Evolutionary conservation across 2,888 invertebrate genomes (phyloP).

Genomic region (Nomada goodeniana): DNA sequence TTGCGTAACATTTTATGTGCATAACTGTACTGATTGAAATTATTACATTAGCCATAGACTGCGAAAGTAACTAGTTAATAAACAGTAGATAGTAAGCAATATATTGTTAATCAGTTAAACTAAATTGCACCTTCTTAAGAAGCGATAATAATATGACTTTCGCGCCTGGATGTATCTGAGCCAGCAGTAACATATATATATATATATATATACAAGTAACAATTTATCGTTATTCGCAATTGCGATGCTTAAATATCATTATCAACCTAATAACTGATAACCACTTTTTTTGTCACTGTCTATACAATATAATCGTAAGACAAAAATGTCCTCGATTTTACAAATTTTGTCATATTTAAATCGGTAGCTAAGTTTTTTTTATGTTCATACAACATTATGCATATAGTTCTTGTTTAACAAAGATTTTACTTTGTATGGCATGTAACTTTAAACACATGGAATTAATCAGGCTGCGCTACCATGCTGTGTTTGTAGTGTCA

Average conservation of each 20-base stretch:
- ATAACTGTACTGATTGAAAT: constrained; percentile 8
- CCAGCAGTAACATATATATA: constrained; percentile 53
- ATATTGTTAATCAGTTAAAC: constrained; percentile 47
- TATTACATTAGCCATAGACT: not conserved
- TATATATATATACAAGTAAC: constrained; percentile 34
- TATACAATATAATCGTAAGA: constrained; percentile 47
- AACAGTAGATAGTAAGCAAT: constrained; percentile 36
- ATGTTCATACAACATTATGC: constrained; percentile 22
- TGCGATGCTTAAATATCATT: constrained; percentile 51
- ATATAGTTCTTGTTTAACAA: constrained; percentile 3
- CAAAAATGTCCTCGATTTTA: constrained; percentile 50
- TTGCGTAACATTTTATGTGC: constrained; percentile 1
- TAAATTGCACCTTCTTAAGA: constrained; percentile 58
- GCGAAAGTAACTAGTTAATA: constrained; percentile 18
- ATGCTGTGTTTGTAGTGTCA: constrained; percentile 56
- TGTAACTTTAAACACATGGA: constrained; percentile 37
- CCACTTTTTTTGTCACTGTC: constrained; percentile 1
- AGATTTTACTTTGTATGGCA: constrained; percentile 27
- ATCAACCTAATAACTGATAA: constrained; percentile 38
- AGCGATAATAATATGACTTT: constrained; percentile 35
- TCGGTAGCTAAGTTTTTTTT: constrained; percentile 31
- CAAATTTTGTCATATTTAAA: constrained; percentile 35
- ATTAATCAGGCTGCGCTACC: constrained; percentile 74
- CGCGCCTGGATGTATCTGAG: constrained; percentile 50
- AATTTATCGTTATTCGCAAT: constrained; percentile 49